Evolutionary conservation across 2,113 vertebrate species (phyloP).

Genomic region (Lepisosteus oculatus): DNA sequence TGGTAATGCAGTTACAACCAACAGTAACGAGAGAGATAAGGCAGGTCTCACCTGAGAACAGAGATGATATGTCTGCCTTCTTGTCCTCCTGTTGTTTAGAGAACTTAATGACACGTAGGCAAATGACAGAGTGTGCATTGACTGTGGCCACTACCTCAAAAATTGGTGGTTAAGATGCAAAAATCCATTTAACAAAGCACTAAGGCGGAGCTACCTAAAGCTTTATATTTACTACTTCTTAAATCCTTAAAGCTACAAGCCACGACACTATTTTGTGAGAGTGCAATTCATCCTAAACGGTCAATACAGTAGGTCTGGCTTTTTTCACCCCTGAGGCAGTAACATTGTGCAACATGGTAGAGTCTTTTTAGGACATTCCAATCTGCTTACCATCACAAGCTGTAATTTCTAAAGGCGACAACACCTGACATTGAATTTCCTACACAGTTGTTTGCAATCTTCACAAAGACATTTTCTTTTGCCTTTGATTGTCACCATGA

Average conservation of each 20-base stretch:
- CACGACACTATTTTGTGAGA: too few species aligned
- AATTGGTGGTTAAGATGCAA: conserved; percentile 19
- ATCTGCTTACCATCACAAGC: too few species aligned
- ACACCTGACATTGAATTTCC: too few species aligned
- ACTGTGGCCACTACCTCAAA: not conserved
- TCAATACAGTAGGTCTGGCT: too few species aligned
- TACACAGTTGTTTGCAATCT: too few species aligned
- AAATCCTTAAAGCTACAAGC: not conserved
- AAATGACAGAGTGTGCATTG: not conserved
- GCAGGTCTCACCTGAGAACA: not conserved
- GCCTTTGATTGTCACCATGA: too few species aligned
- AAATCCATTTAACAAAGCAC: not conserved
- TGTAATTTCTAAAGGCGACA: too few species aligned
- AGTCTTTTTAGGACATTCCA: too few species aligned
- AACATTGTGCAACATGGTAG: too few species aligned
- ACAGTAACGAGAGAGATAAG: not conserved
- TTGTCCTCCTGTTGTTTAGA: conserved; percentile 21
- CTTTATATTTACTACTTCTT: not conserved
- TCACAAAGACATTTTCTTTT: too few species aligned
- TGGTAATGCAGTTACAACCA: not conserved
- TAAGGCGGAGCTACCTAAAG: not conserved
- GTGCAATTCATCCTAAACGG: too few species aligned
- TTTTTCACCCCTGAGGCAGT: too few species aligned
- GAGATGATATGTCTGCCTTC: not conserved
- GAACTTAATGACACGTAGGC: conserved; percentile 8